Evolutionary conservation across 2,888 invertebrate genomes (phyloP).

Genomic region (Lasioglossum villosulum): DNA sequence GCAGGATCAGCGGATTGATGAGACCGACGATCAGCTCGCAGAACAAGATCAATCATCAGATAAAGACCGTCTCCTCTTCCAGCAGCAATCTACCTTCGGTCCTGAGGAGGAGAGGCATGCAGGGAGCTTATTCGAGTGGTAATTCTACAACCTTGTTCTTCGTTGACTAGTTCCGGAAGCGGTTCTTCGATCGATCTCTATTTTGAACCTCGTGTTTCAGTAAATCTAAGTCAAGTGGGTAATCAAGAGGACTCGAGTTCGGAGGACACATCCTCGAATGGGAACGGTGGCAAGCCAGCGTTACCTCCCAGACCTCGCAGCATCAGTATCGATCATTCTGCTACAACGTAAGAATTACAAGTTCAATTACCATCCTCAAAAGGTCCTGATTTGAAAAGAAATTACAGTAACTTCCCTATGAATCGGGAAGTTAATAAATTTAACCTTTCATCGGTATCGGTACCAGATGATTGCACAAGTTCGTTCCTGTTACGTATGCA

Average conservation of each 20-base stretch:
- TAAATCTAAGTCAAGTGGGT: slow-evolving; percentile 89
- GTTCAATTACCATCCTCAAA: not conserved
- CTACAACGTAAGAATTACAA: slow-evolving; percentile 70
- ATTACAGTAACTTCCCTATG: too few relatives aligned
- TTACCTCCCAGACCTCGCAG: slow-evolving; percentile 89
- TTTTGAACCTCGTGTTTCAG: slow-evolving; percentile 81
- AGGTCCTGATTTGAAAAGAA: too few relatives aligned
- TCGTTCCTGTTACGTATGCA: too few relatives aligned
- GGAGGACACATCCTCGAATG: slow-evolving; percentile 87
- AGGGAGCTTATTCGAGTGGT: slow-evolving; percentile 90
- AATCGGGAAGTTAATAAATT: too few relatives aligned
- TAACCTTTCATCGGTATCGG: too few relatives aligned
- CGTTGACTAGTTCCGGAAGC: not conserved
- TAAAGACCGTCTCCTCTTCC: slow-evolving; percentile 75
- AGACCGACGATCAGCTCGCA: slow-evolving; percentile 93
- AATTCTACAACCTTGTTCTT: not conserved
- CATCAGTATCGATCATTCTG: slow-evolving; percentile 87
- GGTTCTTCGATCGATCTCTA: not conserved
- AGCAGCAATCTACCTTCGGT: slow-evolving; percentile 82
- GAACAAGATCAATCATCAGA: slow-evolving; percentile 88
- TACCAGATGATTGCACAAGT: too few relatives aligned
- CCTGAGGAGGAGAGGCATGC: slow-evolving; percentile 87
- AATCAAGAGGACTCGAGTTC: slow-evolving; percentile 93
- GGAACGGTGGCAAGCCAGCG: slow-evolving; percentile 86
- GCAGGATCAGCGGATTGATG: slow-evolving; percentile 87